Percentiles rank a stretch among this genome's conserved stretches.
These are phyloP conservation scores for Pomacea canaliculata DNA, from an alignment of 2,888 invertebrate genomes.

Conservation along the genomic window DNA sequence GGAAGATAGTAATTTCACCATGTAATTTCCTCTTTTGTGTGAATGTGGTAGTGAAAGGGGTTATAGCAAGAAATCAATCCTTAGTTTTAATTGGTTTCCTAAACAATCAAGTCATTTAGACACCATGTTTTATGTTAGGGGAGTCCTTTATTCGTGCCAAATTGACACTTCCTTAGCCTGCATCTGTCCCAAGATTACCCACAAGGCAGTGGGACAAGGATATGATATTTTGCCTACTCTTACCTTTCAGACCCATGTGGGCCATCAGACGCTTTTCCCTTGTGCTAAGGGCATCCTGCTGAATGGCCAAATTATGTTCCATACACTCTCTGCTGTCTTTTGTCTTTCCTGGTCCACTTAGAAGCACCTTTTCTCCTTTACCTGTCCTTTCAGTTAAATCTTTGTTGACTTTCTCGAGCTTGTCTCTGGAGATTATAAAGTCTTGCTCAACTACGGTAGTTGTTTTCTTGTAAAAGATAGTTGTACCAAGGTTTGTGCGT, in stretches of 20 bases:
- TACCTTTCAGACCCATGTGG: conserved; percentile 59
- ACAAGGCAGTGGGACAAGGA: too few species aligned
- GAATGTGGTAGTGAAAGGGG: too few species aligned
- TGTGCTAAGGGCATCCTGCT: conserved; percentile 40
- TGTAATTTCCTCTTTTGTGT: too few species aligned
- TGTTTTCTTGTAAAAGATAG: conserved; percentile 38
- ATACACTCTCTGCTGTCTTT: conserved; percentile 36
- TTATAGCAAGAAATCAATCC: too few species aligned
- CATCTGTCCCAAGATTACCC: too few species aligned
- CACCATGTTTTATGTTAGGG: too few species aligned
- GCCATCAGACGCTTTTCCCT: conserved; percentile 52
- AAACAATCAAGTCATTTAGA: too few species aligned
- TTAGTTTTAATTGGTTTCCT: too few species aligned
- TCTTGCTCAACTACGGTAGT: not conserved
- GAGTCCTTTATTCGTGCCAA: too few species aligned
- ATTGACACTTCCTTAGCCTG: too few species aligned
- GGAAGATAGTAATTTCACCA: too few species aligned
- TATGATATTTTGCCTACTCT: too few species aligned
- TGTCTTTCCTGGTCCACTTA: not conserved
- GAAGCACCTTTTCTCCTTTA: not conserved
- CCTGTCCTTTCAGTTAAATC: conserved; percentile 1
- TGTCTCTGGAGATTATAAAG: not conserved
- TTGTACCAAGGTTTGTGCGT: conserved; percentile 50
- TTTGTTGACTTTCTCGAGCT: not conserved
- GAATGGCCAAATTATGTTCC: conserved; percentile 31